Evolutionary conservation across 2,888 invertebrate genomes (phyloP), one percentile per base, ranked within the genome.

Genomic region (Harpalus rufipes): DNA sequence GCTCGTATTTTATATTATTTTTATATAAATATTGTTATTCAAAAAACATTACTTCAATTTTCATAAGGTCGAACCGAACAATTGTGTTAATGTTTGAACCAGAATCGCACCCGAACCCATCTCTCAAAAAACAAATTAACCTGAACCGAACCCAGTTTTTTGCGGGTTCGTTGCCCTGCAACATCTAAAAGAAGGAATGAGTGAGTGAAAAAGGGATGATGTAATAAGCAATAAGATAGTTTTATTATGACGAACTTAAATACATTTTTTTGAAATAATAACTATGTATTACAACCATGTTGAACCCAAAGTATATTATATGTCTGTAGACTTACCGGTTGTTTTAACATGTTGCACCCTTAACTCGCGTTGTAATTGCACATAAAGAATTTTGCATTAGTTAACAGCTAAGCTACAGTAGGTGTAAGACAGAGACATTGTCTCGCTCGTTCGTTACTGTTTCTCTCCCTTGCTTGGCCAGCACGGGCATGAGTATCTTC

Each of bases 171-270:
- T n/a, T n/a, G n/a, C n/a, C n/a, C n/a, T n/a, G n/a, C n/a, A n/a
- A n/a, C n/a, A n/a, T n/a, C n/a, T n/a, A n/a, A n/a, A n/a, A n/a
- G n/a, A n/a, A n/a, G n/a, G n/a, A n/a, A n/a, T n/a, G n/a, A n/a
- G n/a, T n/a, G 44, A 12, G 10, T 51, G 44, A 51, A 51, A 51
- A 51, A 51, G 10, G 10, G 44, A 44, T 41, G n/a, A n/a, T n/a
- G n/a, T n/a, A n/a, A 84, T 84, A 84, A 84, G 84, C 84, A 65
- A 63, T 61, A 84, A 25, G 74, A 84, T 51, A 51, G 63, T 84
- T 51, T 84, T 84, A 78, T 84, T 84, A 84, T 65, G 25, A 83
- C 25, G 83, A 84, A 84, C 68, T 78, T 84, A 84, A 78, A 84
- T 84, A 68, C 74, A 68, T 83, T 61, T 74, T 56, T 51, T 56